Evolutionary conservation across 2,113 vertebrate genomes (phyloP), one percentile per base, ranked within the genome.

Genomic region (Nansenia antarctica): DNA sequence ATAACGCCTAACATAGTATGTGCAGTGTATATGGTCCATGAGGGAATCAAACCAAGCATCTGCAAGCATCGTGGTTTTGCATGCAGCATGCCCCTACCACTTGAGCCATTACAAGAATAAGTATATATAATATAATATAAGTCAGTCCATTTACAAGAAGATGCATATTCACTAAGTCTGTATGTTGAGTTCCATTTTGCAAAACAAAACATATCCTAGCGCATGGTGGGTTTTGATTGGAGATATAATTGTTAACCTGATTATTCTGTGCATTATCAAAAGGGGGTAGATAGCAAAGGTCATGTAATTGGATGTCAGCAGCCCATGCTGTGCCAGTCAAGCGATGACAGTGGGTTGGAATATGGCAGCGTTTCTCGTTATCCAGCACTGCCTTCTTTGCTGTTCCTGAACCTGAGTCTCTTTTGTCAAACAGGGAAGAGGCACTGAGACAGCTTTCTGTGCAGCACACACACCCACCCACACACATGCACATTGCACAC

Each of bases 351-450:
- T 34, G 54, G 24, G 11, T 42, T 59, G 57, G 29, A 82, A 76
- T 73, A 53, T 80, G 72, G 55, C 65, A 55, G 14, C 58, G 58
- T 62, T 61, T 69, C 76, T 81, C 77, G 55, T 81, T 78, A 60
- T 76, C 53, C 67, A 24, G 26, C 64, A 9, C 54, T 62, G 67
- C 70, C 62, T 73, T 71, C 76, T 81, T 83, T 74, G 81, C 84
- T 85, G 78, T 68, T 74, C 66, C 57, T 80, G 67, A 52, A 72
- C 70, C 81, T n/a, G n/a, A 76, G 49, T 69, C 53, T 76, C 78
- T 80, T 76, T 82, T 83, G 83, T 82, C 76, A 69, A 39, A 67
- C 64, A 77, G 47, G 61, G 73, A 79, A 77, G 64, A 72, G 55
- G n/a, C 73, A 62, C 35, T 55, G 75, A 54, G 70, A 61, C 74